Evolutionary conservation across 2,888 invertebrate species (phyloP).

Genomic region (Emmelina monodactyla): DNA sequence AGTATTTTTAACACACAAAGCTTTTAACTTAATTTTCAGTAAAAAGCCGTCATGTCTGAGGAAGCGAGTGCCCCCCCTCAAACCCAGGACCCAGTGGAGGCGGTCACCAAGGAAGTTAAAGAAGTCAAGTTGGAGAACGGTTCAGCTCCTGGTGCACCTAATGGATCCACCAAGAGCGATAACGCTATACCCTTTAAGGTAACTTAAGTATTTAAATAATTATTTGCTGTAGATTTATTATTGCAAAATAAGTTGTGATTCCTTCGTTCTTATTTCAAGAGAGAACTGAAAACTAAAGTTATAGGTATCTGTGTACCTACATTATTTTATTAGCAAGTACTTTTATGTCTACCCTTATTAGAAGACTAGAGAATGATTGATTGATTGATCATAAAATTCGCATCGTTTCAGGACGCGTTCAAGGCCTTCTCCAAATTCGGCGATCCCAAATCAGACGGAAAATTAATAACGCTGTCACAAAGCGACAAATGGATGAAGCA

Average conservation of each 20-base stretch:
- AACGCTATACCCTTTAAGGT: slow-evolving; percentile 40
- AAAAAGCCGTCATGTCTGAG: slow-evolving; percentile 34
- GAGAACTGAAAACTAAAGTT: too few relatives aligned
- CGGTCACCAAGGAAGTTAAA: slow-evolving; percentile 55
- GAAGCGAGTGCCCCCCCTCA: too few relatives aligned
- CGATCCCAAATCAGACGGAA: slow-evolving; percentile 85
- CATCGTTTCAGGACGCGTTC: slow-evolving; percentile 71
- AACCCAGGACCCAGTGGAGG: slow-evolving; percentile 33
- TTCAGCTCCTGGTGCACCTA: slow-evolving; percentile 38
- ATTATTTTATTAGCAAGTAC: too few relatives aligned
- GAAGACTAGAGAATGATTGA: too few relatives aligned
- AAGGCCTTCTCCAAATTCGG: slow-evolving; percentile 87
- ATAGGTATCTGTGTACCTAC: too few relatives aligned
- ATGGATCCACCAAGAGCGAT: slow-evolving; percentile 42
- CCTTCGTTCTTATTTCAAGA: too few relatives aligned
- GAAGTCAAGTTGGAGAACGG: slow-evolving; percentile 66
- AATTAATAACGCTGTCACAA: slow-evolving; percentile 85
- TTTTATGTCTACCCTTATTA: too few relatives aligned
- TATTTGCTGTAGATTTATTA: too few relatives aligned
- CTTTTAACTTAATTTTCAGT: slow-evolving; percentile 20
- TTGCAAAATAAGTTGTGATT: too few relatives aligned
- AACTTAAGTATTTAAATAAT: too few relatives aligned
- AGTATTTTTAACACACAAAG: not conserved
- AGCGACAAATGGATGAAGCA: slow-evolving; percentile 96
- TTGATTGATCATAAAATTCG: not conserved